A percentile compares a stretch with the other conserved stretches of the same genome.
Evolutionary conservation across 2,113 vertebrate genomes (phyloP).

Genomic region (Dinomys branickii): DNA sequence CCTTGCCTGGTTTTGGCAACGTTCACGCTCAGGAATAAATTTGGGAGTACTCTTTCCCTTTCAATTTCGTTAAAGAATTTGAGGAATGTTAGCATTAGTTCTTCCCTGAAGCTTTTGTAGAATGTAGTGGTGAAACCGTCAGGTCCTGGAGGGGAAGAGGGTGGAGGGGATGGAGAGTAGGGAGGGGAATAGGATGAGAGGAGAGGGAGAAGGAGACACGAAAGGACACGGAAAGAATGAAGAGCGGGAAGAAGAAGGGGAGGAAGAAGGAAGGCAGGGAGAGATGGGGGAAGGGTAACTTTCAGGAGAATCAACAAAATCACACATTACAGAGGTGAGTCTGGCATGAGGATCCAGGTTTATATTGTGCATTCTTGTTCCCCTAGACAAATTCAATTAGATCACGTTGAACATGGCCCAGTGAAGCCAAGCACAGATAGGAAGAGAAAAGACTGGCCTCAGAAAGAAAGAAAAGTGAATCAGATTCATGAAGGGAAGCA

Average conservation of each 20-base stretch:
- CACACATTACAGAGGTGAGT: not conserved
- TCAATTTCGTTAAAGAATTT: too few relatives aligned
- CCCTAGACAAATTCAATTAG: not conserved
- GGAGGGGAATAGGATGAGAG: too few relatives aligned
- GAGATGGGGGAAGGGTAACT: not conserved
- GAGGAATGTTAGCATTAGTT: too few relatives aligned
- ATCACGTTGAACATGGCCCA: not conserved
- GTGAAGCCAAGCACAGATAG: not conserved
- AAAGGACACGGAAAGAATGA: not conserved
- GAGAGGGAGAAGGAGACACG: not conserved
- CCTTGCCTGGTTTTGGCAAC: too few relatives aligned
- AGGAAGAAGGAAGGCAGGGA: not conserved
- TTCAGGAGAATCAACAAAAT: not conserved
- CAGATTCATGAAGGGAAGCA: not conserved
- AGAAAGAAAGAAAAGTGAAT: not conserved
- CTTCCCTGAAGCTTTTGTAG: too few relatives aligned
- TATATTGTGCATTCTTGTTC: not conserved
- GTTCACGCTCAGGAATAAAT: too few relatives aligned
- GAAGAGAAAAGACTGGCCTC: not conserved
- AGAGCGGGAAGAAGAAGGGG: not conserved
- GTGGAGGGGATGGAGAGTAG: too few relatives aligned
- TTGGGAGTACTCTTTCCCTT: too few relatives aligned
- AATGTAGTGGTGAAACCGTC: too few relatives aligned
- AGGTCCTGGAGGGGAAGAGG: too few relatives aligned
- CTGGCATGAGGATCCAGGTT: not conserved